Evolutionary conservation across 2,113 vertebrate species (phyloP).

Genomic region (Marcusenius ussheri): DNA sequence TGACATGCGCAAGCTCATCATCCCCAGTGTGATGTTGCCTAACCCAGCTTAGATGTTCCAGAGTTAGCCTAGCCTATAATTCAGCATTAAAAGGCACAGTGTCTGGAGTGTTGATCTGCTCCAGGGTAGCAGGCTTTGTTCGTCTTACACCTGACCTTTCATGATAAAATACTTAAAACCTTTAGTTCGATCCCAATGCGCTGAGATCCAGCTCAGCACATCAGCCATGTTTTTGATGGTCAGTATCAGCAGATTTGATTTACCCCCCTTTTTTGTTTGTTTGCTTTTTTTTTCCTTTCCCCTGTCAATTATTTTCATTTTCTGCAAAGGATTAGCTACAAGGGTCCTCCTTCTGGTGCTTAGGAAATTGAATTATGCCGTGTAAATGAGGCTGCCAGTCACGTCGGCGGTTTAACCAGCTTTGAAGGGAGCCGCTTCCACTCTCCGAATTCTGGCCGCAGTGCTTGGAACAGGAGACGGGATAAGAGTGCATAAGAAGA

Average conservation of each 20-base stretch:
- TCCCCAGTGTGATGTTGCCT: background rate
- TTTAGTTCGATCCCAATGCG: background rate
- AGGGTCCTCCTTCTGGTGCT: constrained; percentile 26
- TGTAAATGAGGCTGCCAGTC: constrained; percentile 25
- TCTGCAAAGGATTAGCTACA: background rate
- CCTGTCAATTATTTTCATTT: background rate
- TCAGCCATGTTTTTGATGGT: background rate
- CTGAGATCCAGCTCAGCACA: background rate
- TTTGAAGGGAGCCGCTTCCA: constrained; percentile 16
- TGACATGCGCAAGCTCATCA: background rate
- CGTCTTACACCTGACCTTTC: background rate
- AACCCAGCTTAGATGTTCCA: background rate
- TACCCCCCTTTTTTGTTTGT: background rate
- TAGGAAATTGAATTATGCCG: constrained; percentile 19
- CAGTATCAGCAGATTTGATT: background rate
- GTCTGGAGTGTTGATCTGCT: background rate
- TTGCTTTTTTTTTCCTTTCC: background rate
- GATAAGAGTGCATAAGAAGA: constrained; percentile 45
- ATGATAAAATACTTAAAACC: background rate
- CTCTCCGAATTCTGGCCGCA: constrained; percentile 23
- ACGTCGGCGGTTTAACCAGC: constrained; percentile 35
- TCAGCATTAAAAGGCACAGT: background rate
- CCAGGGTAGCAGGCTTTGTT: background rate
- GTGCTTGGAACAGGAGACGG: constrained; percentile 29
- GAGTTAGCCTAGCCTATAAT: background rate